Percentiles rank a stretch among this genome's conserved stretches.
Conservation (phyloP, 1,140 invertebrate species). For the Brachionus sp. region DNA sequence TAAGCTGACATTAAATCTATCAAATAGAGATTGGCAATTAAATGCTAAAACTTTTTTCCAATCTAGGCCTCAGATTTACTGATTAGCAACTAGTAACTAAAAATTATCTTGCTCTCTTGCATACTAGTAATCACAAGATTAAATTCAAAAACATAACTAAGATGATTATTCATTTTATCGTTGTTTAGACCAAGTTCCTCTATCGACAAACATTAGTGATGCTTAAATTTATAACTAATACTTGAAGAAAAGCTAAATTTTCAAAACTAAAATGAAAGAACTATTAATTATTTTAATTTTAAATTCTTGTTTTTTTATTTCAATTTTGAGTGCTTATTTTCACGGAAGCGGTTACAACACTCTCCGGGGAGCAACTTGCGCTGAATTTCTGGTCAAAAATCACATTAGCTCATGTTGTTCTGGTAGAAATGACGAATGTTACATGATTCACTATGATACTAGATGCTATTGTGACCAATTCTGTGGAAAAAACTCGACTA, state of each 20-base stretch:
- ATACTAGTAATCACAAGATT: background rate
- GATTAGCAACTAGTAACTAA: background rate
- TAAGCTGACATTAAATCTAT: background rate
- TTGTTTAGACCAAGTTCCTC: background rate
- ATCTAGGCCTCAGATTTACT: background rate
- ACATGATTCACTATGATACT: slow-evolving; percentile 69
- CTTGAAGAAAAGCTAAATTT: background rate
- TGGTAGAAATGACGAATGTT: slow-evolving; percentile 70
- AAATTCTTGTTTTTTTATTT: background rate
- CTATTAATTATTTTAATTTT: background rate
- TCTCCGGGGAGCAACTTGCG: background rate
- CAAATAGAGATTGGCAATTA: background rate
- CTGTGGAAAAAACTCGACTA: slow-evolving; percentile 67
- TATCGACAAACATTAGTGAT: background rate
- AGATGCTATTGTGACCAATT: slow-evolving; percentile 89
- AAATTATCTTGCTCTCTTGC: background rate
- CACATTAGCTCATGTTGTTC: slow-evolving; percentile 65
- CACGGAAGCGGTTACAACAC: background rate
- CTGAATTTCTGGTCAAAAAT: background rate
- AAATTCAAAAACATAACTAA: background rate
- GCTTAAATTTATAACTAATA: background rate
- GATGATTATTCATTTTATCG: background rate
- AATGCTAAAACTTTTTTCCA: background rate
- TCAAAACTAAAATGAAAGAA: background rate
- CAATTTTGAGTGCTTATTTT: background rate